Percentiles rank a stretch among this genome's conserved stretches.
phyloP scores from a whole-genome alignment of 92 coral and sea anemone genomes.

The Epizoanthus ramosus region DNA sequence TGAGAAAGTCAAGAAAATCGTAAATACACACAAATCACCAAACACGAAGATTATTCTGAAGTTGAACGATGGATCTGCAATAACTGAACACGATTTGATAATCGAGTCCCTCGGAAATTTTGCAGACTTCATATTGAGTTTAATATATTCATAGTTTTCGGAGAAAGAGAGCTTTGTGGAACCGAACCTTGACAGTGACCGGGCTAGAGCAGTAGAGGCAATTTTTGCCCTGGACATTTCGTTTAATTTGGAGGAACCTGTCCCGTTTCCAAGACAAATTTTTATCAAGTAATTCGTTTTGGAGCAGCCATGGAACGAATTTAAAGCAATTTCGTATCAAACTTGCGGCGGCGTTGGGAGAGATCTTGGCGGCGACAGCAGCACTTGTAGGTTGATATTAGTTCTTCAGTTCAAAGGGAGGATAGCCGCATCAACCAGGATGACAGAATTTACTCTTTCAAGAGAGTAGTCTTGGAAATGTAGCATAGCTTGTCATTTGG shows the following conservation, averaged over 20 bases:
- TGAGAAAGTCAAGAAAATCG: background rate
- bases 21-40: background rate
- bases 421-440: slow-evolving; percentile 19
- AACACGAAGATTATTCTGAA: background rate
- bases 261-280: background rate
- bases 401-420: slow-evolving; percentile 29
- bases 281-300: background rate
- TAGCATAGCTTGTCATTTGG: background rate
- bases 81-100: background rate
- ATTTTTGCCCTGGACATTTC: background rate
- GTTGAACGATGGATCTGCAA: background rate
- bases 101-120: background rate
- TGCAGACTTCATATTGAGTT: background rate
- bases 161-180: background rate
- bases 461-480: slow-evolving; percentile 24
- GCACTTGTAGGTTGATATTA: slow-evolving; percentile 9
- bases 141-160: background rate
- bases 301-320: background rate
- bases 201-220: background rate
- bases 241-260: background rate
- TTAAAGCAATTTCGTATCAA: background rate
- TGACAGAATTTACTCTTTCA: slow-evolving; percentile 13
- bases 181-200: background rate
- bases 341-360: background rate
- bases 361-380: background rate